Conservation (phyloP, 2,888 invertebrate species). For the Scaptodrosophila latifasciaeformis region DNA sequence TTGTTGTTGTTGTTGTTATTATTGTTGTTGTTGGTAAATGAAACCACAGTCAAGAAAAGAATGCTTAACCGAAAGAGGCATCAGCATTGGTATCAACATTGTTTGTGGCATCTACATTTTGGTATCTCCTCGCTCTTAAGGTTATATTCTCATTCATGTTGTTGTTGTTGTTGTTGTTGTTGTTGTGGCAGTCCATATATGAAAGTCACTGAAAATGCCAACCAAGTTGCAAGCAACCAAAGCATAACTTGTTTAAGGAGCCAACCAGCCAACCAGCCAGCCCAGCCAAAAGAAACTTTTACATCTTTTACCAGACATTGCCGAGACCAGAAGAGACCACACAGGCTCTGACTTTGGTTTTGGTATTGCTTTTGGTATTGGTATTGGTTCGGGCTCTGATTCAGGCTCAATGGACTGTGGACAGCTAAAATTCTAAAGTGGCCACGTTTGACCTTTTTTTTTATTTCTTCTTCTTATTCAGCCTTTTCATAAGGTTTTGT, state of each 20-base stretch:
- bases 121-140: too few relatives aligned
- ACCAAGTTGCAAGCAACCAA: conserved; percentile 8
- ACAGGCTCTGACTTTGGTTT: conserved; percentile 25
- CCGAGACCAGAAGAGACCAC: conserved; percentile 25
- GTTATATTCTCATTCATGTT: too few relatives aligned
- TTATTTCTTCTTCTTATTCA: not conserved
- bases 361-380: not conserved
- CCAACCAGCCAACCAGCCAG: conserved; percentile 20
- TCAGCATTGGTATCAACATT: too few relatives aligned
- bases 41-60: conserved; percentile 57
- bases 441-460: conserved; percentile 66
- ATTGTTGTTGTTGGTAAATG: conserved; percentile 35
- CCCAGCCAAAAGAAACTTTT: conserved; percentile 28
- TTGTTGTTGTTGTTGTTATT: conserved; percentile 11
- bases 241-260: conserved; percentile 14
- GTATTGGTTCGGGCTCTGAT: not conserved
- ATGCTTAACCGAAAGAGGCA: too few relatives aligned
- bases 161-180: too few relatives aligned
- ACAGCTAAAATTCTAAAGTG: conserved; percentile 44
- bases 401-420: conserved; percentile 20
- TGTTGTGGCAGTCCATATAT: conserved; percentile 56
- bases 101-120: too few relatives aligned
- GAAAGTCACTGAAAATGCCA: conserved; percentile 53
- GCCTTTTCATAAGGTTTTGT: too few relatives aligned
- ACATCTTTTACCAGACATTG: not conserved